Evolutionary conservation across 2,797 vertebrate genomes (phyloP).

Genomic region (Bovichtus diacanthus): DNA sequence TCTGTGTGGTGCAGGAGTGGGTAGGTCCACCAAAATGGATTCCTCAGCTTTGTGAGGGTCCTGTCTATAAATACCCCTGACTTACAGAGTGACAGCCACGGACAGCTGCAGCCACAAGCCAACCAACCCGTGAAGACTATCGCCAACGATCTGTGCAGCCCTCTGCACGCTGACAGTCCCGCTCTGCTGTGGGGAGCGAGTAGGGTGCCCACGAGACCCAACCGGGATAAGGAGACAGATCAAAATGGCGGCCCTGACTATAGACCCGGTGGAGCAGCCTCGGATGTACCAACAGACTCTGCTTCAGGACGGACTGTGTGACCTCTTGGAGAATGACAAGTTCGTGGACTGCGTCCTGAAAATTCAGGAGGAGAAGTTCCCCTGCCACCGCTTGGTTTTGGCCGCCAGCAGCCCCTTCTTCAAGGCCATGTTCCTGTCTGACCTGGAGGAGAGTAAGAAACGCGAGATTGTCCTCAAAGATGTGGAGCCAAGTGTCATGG

Average conservation of each 20-base stretch:
- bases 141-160: conserved; percentile 43
- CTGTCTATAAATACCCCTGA: conserved; percentile 89
- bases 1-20: conserved; percentile 31
- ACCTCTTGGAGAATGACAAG: conserved; percentile 94
- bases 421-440: conserved; percentile 94
- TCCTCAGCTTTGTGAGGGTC: conserved; percentile 79
- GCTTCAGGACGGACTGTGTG: conserved; percentile 96
- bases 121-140: conserved; percentile 53
- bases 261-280: conserved; percentile 92
- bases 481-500: conserved; percentile 91
- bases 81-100: conserved; percentile 67
- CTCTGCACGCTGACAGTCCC: conserved; percentile 65
- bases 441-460: conserved; percentile 91
- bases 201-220: conserved; percentile 50
- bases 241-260: conserved; percentile 90
- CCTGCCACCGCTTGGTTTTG: conserved; percentile 94
- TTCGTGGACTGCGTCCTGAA: conserved; percentile 97
- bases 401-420: conserved; percentile 98
- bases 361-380: conserved; percentile 92
- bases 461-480: conserved; percentile 92
- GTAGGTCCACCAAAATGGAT: conserved; percentile 80
- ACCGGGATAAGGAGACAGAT: conserved; percentile 45
- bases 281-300: conserved; percentile 97
- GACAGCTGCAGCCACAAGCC: conserved; percentile 85
- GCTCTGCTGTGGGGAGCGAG: conserved; percentile 51